Evolutionary conservation across 37 sponge, comb jelly and placozoan species (phyloP).

Genomic region (Oopsacas minuta): DNA sequence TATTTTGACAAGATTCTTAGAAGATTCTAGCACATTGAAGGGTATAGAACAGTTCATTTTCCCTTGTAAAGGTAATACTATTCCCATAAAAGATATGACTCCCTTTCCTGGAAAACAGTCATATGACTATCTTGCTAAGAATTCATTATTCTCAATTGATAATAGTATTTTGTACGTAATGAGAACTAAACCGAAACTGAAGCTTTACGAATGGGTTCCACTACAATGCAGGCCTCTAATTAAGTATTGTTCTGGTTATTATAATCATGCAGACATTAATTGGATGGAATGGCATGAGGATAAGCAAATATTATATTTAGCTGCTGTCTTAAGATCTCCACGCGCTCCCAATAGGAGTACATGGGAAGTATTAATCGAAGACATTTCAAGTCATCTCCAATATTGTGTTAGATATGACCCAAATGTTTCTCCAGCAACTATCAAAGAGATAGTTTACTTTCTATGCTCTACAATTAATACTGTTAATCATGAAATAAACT

Average conservation of each 20-base stretch:
- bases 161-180: not conserved
- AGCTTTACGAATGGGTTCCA: not conserved
- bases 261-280: not conserved
- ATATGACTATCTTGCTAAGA: not conserved
- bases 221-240: not conserved
- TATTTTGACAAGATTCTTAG: not conserved
- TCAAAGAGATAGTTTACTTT: not conserved
- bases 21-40: not conserved
- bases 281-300: not conserved
- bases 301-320: not conserved
- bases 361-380: not conserved
- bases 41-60: not conserved
- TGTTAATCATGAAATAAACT: not conserved
- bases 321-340: not conserved
- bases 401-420: not conserved
- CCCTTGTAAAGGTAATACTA: not conserved
- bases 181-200: not conserved
- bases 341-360: not conserved
- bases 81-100: not conserved
- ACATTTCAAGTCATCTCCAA: not conserved
- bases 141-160: not conserved
- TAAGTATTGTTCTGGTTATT: not conserved
- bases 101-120: not conserved
- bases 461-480: not conserved
- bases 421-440: not conserved